A percentile compares a stretch with the other conserved stretches of the same genome.
Evolutionary conservation across 2,888 invertebrate genomes (phyloP).

Genomic region (Amorpha juglandis): DNA sequence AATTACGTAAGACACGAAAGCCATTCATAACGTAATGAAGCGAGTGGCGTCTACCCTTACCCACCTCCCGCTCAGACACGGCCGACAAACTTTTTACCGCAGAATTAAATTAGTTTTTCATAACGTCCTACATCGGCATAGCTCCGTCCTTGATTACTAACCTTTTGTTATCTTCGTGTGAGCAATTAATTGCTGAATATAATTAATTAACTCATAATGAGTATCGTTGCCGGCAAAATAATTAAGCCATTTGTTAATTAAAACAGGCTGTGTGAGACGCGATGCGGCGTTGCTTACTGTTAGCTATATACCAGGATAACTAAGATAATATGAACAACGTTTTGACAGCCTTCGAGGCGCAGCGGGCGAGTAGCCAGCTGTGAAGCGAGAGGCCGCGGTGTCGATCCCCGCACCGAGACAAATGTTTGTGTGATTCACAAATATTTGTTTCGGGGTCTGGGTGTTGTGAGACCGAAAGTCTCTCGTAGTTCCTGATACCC

Average conservation of each 20-base stretch:
- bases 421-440: too few species aligned
- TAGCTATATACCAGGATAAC: not conserved
- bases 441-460: too few species aligned
- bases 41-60: slow-evolving; percentile 21
- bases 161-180: slow-evolving; percentile 52
- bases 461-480: too few species aligned
- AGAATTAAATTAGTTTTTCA: slow-evolving; percentile 64
- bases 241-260: slow-evolving; percentile 43
- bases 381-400: too few species aligned
- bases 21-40: slow-evolving; percentile 42
- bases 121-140: slow-evolving; percentile 53
- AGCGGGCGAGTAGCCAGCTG: too few species aligned
- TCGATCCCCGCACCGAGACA: too few species aligned
- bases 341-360: too few species aligned
- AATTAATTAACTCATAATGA: slow-evolving; percentile 69
- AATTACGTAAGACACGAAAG: slow-evolving; percentile 47
- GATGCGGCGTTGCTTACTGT: not conserved
- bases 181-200: slow-evolving; percentile 71
- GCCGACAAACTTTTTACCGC: slow-evolving; percentile 29
- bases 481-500: too few species aligned
- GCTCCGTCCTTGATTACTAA: slow-evolving; percentile 49
- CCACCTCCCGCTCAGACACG: not conserved
- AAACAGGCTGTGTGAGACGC: slow-evolving; percentile 19
- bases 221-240: slow-evolving; percentile 39
- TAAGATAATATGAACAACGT: not conserved